Evolutionary conservation across 2,113 vertebrate genomes (phyloP), one percentile per base, ranked within the genome.

Genomic region (Morone chrysops): DNA sequence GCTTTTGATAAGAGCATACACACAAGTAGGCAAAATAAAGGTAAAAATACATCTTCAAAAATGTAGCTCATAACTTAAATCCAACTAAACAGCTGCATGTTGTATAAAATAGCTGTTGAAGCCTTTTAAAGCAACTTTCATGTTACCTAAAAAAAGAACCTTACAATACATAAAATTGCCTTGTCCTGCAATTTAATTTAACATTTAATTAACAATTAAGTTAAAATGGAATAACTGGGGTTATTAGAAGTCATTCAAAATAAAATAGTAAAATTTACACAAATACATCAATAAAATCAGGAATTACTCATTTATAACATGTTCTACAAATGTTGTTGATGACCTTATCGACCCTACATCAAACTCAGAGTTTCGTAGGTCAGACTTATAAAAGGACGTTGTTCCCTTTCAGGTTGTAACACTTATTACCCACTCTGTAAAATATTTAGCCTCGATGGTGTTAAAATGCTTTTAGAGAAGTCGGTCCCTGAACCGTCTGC

Each of bases 401-500:
- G 40, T 38, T 38, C 50, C 38, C 16, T 8, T 12, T 14, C 45
- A 43, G 76, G 31, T 61, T 6, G 2, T 5, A 48, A 45, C 38
- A 54, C n/a, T 1, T 43, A 54, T 75, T 43, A 53, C 60, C 14
- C 50, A 22, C 51, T 17, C 22, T 2, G n/a, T 67, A 4, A 47
- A n/a, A 36, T 16, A 57, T n/a, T n/a, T 4, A 31, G 38, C 41
- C 31, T 76, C 25, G 18, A 22, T 47, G 45, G 78, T 6, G 65
- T 69, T 75, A 31, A 79, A 67, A 60, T 56, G 81, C 89, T 82
- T 85, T 87, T 65, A 82, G 78, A 68, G 81, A 20, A 61, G 70
- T 41, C 10, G 67, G 66, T 81, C 70, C 76, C 87, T 74, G 81
- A 80, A 86, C 79, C 66, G 75, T 68, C 80, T 84, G 50, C 88